phyloP scores from a whole-genome alignment of 2,113 vertebrate genomes.

The Phalacrocorax pelagicus region DNA sequence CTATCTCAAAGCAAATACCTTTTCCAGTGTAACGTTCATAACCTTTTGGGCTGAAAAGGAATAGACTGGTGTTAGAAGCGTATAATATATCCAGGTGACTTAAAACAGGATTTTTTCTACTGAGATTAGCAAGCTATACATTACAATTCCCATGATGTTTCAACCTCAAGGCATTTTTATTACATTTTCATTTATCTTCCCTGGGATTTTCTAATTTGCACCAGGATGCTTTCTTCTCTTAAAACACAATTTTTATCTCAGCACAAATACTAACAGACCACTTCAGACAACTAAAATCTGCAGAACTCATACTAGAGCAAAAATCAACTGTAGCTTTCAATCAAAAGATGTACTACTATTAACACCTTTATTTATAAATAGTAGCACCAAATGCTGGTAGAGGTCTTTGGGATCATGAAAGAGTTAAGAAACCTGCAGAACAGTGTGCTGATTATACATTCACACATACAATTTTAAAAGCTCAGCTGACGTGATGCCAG shows the following conservation, averaged over 20 bases:
- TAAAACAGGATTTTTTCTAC: neutral
- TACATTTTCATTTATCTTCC: conserved; percentile 26
- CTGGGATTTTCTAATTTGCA: conserved; percentile 7
- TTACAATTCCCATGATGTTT: neutral
- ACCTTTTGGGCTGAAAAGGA: neutral
- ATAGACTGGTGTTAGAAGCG: neutral
- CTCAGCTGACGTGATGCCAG: neutral
- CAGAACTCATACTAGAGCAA: neutral
- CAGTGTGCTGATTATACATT: neutral
- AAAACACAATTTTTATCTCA: conserved; percentile 4
- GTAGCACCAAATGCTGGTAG: neutral
- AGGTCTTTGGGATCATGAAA: neutral
- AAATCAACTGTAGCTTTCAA: neutral
- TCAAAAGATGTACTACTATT: neutral
- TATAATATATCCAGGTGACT: neutral
- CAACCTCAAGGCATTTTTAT: conserved; percentile 14
- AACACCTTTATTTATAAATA: neutral
- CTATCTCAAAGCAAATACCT: neutral
- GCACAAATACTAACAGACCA: neutral
- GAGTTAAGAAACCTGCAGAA: neutral
- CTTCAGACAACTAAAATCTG: neutral
- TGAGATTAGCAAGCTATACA: conserved; percentile 3
- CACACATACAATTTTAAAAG: neutral
- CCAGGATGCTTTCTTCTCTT: conserved; percentile 32
- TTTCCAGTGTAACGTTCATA: neutral